These are phyloP conservation scores for Crioceris asparagi DNA, from an alignment of 2,888 invertebrate species.

Conservation along the genomic window DNA sequence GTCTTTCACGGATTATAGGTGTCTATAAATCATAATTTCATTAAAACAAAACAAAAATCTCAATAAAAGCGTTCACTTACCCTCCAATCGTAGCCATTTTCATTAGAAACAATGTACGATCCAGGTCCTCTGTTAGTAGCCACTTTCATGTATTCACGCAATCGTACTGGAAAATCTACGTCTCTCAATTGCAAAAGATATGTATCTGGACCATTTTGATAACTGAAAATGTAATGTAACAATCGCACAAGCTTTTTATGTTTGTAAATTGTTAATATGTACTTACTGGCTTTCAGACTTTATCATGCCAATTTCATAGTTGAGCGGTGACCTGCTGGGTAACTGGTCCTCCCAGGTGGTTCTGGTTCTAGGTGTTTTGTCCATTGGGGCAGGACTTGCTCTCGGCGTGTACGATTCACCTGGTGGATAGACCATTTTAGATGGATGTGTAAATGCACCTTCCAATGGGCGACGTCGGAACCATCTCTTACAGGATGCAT, in stretches of 20 bases:
- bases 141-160: slow-evolving; percentile 92
- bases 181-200: slow-evolving; percentile 89
- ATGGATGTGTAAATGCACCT: slow-evolving; percentile 83
- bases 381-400: slow-evolving; percentile 53
- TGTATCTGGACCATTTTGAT: slow-evolving; percentile 94
- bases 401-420: slow-evolving; percentile 74
- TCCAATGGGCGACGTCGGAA: slow-evolving; percentile 73
- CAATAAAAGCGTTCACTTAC: slow-evolving; percentile 39
- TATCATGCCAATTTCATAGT: slow-evolving; percentile 70
- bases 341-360: slow-evolving; percentile 58
- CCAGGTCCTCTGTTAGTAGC: slow-evolving; percentile 67
- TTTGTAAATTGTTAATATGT: not conserved
- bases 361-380: slow-evolving; percentile 40
- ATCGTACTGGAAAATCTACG: slow-evolving; percentile 85
- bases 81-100: slow-evolving; percentile 62
- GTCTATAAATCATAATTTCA: slow-evolving; percentile 43
- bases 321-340: slow-evolving; percentile 68
- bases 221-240: slow-evolving; percentile 52
- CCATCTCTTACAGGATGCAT: slow-evolving; percentile 79
- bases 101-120: slow-evolving; percentile 53
- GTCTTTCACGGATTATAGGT: slow-evolving; percentile 78
- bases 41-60: too few relatives aligned
- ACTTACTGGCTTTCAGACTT: slow-evolving; percentile 81
- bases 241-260: not conserved
- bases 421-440: slow-evolving; percentile 88